These are phyloP conservation scores for Platysternon megacephalum DNA, from an alignment of 2,113 vertebrate species.

Conservation along the genomic window DNA sequence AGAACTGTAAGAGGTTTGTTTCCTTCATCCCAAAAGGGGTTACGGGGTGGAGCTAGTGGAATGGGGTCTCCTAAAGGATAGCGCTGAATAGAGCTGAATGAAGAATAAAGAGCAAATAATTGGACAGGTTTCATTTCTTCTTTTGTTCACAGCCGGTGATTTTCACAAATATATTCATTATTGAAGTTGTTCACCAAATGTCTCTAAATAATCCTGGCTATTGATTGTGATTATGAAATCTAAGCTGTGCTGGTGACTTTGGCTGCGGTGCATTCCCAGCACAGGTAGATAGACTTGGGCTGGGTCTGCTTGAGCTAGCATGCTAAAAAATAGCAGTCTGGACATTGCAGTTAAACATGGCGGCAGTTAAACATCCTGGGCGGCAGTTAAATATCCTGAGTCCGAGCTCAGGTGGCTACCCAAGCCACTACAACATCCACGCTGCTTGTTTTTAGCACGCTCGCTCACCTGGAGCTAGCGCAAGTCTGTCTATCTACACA, in stretches of 20 bases:
- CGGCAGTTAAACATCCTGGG: too few relatives aligned
- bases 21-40: slow-evolving; percentile 26
- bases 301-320: not conserved
- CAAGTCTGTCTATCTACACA: not conserved
- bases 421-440: not conserved
- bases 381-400: not conserved
- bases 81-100: slow-evolving; percentile 53
- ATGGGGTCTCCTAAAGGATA: slow-evolving; percentile 30
- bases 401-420: not conserved
- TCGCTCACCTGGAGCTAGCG: not conserved
- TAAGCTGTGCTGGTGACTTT: slow-evolving; percentile 54
- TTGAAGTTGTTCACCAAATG: slow-evolving; percentile 69
- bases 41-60: slow-evolving; percentile 50
- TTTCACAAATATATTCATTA: slow-evolving; percentile 71
- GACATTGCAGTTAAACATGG: not conserved
- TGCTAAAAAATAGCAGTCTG: not conserved
- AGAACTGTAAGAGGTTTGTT: not conserved
- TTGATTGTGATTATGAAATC: slow-evolving; percentile 70
- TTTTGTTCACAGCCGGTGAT: slow-evolving; percentile 47
- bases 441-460: not conserved
- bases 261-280: not conserved
- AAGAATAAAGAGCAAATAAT: slow-evolving; percentile 53
- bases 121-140: slow-evolving; percentile 68
- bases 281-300: not conserved
- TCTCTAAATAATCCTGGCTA: slow-evolving; percentile 64